Conservation (phyloP, 2,888 invertebrate genomes). For the Merodon equestris region DNA sequence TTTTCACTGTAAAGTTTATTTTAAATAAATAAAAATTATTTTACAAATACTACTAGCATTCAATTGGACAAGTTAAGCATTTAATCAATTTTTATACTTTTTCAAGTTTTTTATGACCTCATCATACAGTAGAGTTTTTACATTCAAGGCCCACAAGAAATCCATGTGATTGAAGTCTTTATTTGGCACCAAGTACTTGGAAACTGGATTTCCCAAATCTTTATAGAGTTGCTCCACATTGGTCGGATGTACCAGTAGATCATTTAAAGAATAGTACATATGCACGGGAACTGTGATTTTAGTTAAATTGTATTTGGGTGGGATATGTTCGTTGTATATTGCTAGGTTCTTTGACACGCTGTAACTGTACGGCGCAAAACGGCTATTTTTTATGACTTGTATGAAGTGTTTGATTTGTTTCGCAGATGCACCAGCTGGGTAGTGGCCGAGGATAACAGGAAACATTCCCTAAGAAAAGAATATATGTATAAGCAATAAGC, state of each 20-base stretch:
- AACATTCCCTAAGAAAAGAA: conserved; percentile 80
- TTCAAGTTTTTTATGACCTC: conserved; percentile 48
- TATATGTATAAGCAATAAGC: no score
- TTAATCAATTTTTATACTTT: no score
- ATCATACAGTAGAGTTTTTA: conserved; percentile 80
- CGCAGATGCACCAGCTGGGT: conserved; percentile 83
- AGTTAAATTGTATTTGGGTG: conserved; percentile 80
- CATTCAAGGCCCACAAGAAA: conserved; percentile 83
- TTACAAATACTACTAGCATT: background rate
- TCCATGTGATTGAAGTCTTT: conserved; percentile 83
- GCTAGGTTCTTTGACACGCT: conserved; percentile 79
- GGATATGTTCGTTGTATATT: conserved; percentile 79
- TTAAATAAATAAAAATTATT: conserved; percentile 2
- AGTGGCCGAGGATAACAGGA: conserved; percentile 83
- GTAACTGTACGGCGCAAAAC: conserved; percentile 81
- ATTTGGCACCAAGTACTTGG: conserved; percentile 79
- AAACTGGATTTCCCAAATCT: conserved; percentile 76
- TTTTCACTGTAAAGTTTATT: background rate
- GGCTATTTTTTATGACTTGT: conserved; percentile 79
- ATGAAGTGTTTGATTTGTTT: conserved; percentile 82
- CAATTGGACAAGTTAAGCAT: no score
- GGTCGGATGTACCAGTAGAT: conserved; percentile 81
- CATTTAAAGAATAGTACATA: conserved; percentile 81
- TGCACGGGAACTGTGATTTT: conserved; percentile 80
- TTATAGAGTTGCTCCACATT: conserved; percentile 76